Evolutionary conservation across 2,113 vertebrate species (phyloP).

Genomic region (Aegypius monachus): DNA sequence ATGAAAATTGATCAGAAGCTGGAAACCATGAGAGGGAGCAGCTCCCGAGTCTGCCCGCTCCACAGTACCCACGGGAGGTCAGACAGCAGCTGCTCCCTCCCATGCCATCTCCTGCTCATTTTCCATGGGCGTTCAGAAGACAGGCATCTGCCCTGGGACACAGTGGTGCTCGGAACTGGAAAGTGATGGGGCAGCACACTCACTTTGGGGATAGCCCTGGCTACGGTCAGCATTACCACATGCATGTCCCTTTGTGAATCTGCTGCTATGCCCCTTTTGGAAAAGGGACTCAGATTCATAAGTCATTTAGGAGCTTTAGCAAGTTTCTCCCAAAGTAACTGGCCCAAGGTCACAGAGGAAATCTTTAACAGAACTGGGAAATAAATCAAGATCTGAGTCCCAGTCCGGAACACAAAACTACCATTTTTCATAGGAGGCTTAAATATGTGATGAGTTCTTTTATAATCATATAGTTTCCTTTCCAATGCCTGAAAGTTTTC

Average conservation of each 20-base stretch:
- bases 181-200: neutral
- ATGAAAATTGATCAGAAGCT: neutral
- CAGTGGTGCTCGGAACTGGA: neutral
- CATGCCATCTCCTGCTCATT: neutral
- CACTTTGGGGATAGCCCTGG: neutral
- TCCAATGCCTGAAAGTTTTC: slow-evolving; percentile 18
- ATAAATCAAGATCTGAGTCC: slow-evolving; percentile 54
- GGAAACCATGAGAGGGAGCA: neutral
- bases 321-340: slow-evolving; percentile 24
- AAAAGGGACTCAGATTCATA: neutral
- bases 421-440: slow-evolving; percentile 28
- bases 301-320: slow-evolving; percentile 29
- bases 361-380: slow-evolving; percentile 53
- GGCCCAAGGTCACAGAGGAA: slow-evolving; percentile 37
- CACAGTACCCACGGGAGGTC: neutral
- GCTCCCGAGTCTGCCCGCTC: neutral
- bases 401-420: slow-evolving; percentile 36
- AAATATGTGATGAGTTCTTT: slow-evolving; percentile 56
- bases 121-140: neutral
- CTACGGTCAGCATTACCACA: neutral
- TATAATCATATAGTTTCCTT: slow-evolving; percentile 42
- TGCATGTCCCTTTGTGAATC: neutral
- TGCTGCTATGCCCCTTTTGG: neutral
- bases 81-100: neutral
- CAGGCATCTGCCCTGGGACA: neutral